Base-by-base conservation (phyloP, 2,888 invertebrate species). In the Macrosoma leucophasiata region DNA sequence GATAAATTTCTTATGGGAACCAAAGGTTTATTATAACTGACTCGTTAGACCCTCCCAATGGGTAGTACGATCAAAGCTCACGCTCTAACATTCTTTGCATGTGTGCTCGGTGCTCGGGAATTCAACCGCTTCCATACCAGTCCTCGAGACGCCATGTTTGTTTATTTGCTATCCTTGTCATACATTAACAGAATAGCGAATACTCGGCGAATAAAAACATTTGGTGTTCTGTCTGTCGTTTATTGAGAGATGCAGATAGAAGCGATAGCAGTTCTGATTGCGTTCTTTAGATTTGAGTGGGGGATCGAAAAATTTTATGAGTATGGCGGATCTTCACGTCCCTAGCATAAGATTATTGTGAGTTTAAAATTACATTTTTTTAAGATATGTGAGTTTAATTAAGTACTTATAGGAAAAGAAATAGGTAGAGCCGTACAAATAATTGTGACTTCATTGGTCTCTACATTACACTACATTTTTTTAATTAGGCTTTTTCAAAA, bases 241-340 rank as follows among this genome's bases (percentile, higher is more conserved):
- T 21, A 37, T 48, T 28, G 28, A 51, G 58, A 40, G 23, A 36
- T 33, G 35, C 50, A 60, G 64, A 57, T 56, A 50, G 54, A 55
- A 57, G 52, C 47, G 46, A 49, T 49, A 43, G 30, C 38, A 48
- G 50, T 58, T 62, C n/a, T 66, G 67, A 66, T 67, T 63, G 67
- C 63, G 59, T 63, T 71, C 69, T 67, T 71, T 63, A 58, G 62
- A 64, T 69, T 76, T 58, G 62, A 68, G 70, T 62, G 71, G 77
- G 79, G 79, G 75, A 72, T 72, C 68, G 65, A 64, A 70, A 69
- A 65, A 62, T 73, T 64, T 56, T 64, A 69, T 66, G 31, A 60
- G 56, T 50, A 58, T 53, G 56, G 58, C 59, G 58, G 58, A n/a
- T n/a, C n/a, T n/a, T n/a, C n/a, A n/a, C n/a, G n/a, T n/a, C n/a